Percentiles rank a stretch among this genome's conserved stretches.
These are phyloP conservation scores for Arremon brunneinucha DNA, from an alignment of 2,797 vertebrate species.

Conservation along the genomic window DNA sequence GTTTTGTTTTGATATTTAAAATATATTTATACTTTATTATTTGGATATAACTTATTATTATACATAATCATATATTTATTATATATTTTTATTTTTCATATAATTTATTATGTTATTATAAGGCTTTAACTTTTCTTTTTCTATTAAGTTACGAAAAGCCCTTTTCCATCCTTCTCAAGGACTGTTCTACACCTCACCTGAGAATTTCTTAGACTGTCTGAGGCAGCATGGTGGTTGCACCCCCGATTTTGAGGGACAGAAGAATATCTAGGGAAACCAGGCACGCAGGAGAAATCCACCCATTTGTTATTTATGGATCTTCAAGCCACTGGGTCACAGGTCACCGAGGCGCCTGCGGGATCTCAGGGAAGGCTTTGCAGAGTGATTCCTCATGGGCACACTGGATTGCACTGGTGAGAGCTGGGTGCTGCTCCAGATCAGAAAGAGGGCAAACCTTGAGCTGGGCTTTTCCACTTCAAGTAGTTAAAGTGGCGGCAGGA, in stretches of 20 bases:
- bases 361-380: not conserved
- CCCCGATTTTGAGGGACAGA: fast-evolving
- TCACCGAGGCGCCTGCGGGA: not conserved
- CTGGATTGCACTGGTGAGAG: not conserved
- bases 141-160: not conserved
- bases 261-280: not conserved
- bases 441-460: not conserved
- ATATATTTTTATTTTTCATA: not conserved
- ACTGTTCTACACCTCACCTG: fast-evolving
- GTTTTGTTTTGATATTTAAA: too few species aligned
- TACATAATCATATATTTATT: too few species aligned
- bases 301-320: not conserved
- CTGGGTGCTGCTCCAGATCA: not conserved
- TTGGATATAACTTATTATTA: too few species aligned
- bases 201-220: not conserved
- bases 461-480: not conserved
- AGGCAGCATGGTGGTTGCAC: not conserved
- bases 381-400: not conserved
- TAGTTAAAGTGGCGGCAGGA: not conserved
- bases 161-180: not conserved
- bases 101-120: not conserved
- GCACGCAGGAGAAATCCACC: not conserved
- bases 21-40: too few species aligned
- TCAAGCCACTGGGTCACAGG: not conserved
- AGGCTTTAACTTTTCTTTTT: not conserved